Percentiles rank a stretch among this genome's conserved stretches.
These are phyloP conservation scores for Leptinotarsa undecemlineata DNA, from an alignment of 1,140 invertebrate genomes.

Conservation along the genomic window DNA sequence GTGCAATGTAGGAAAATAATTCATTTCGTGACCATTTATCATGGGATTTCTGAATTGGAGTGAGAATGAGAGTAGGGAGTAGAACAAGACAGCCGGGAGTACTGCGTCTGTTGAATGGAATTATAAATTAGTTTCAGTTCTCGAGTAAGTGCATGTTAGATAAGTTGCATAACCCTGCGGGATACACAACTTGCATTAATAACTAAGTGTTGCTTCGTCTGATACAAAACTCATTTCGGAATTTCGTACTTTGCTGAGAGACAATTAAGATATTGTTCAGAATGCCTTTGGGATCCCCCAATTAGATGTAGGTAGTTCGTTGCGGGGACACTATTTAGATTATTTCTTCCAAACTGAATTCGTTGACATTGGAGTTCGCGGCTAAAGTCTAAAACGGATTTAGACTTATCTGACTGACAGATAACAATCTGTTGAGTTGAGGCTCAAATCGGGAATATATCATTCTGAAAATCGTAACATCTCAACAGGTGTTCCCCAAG, in stretches of 20 bases:
- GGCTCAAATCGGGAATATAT: too few relatives aligned
- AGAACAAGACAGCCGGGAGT: neutral
- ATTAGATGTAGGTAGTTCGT: too few relatives aligned
- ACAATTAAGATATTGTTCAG: too few relatives aligned
- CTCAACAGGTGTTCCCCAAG: too few relatives aligned
- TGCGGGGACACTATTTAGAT: too few relatives aligned
- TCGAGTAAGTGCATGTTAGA: slow-evolving; percentile 13
- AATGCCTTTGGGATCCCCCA: too few relatives aligned
- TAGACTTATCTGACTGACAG: too few relatives aligned
- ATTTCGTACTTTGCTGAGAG: neutral
- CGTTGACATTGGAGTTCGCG: too few relatives aligned
- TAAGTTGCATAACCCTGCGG: slow-evolving; percentile 15
- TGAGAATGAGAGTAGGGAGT: neutral
- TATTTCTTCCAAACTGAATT: too few relatives aligned
- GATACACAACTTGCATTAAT: slow-evolving; percentile 21
- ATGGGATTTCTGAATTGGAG: neutral
- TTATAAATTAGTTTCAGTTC: slow-evolving; percentile 31
- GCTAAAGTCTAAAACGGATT: too few relatives aligned
- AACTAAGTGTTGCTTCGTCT: slow-evolving; percentile 10
- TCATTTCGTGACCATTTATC: neutral
- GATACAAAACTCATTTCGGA: neutral
- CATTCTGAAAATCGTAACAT: too few relatives aligned
- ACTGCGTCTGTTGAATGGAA: slow-evolving; percentile 20
- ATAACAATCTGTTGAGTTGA: too few relatives aligned
- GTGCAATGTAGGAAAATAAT: neutral